Percentiles rank a stretch among this genome's conserved stretches.
phyloP scores from a whole-genome alignment of 2,113 vertebrate genomes.

The Steatornis caripensis region DNA sequence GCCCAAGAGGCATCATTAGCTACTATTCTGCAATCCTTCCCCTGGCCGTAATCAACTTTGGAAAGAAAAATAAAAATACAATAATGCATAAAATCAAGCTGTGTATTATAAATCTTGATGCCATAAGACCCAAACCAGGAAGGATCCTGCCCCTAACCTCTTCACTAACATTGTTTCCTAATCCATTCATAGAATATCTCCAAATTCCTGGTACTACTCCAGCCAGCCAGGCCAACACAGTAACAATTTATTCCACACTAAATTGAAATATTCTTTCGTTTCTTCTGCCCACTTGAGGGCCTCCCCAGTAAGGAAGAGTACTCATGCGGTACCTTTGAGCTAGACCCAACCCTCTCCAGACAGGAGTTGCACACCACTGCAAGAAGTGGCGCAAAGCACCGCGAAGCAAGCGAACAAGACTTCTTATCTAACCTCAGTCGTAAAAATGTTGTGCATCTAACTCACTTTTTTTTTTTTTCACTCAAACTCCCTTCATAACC shows the following conservation, averaged over 20 bases:
- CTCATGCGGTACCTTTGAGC: not conserved
- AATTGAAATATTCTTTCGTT: not conserved
- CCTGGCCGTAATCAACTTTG: not conserved
- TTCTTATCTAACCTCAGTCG: not conserved
- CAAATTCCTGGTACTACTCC: too few relatives aligned
- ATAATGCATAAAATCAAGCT: not conserved
- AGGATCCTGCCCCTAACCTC: not conserved
- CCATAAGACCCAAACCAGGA: not conserved
- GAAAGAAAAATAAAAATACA: not conserved
- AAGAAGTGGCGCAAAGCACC: too few relatives aligned
- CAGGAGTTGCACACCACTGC: rapidly evolving
- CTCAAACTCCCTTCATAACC: not conserved
- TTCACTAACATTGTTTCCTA: not conserved
- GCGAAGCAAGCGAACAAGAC: not conserved
- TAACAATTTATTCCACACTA: too few relatives aligned
- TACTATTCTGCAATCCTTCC: not conserved
- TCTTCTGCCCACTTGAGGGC: not conserved
- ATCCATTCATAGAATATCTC: not conserved
- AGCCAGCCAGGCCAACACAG: not conserved
- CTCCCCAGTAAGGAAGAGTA: not conserved
- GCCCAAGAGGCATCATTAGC: not conserved
- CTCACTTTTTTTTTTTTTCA: not conserved
- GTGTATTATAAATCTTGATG: not conserved
- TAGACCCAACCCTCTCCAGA: too few relatives aligned
- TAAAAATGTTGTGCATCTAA: rapidly evolving